phyloP scores from a whole-genome alignment of 2,113 vertebrate genomes.

The Cyprinodon tularosa region DNA sequence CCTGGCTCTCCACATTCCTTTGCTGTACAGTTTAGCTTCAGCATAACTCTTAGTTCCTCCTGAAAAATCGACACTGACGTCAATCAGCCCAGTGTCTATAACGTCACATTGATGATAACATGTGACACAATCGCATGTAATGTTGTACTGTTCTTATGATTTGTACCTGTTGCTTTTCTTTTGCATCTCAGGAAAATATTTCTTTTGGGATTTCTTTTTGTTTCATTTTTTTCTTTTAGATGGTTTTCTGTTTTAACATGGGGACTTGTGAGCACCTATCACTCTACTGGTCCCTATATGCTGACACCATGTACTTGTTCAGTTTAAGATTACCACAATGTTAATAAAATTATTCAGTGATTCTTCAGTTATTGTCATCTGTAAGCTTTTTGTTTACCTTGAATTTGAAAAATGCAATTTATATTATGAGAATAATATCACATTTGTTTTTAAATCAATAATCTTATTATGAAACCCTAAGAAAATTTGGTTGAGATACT shows the following conservation, averaged over 20 bases:
- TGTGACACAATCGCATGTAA: conserved; percentile 42
- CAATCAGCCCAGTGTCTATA: conserved; percentile 40
- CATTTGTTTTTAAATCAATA: conserved; percentile 22
- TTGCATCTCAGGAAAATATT: conserved; percentile 79
- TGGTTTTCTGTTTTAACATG: conserved; percentile 30
- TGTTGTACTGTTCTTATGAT: conserved; percentile 25
- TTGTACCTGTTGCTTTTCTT: conserved; percentile 50
- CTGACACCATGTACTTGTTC: conserved; percentile 75
- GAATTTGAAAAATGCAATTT: conserved; percentile 49
- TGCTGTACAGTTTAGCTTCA: conserved; percentile 59
- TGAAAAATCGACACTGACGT: conserved; percentile 47
- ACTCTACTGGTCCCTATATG: conserved; percentile 58
- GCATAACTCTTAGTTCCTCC: conserved; percentile 37
- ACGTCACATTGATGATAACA: conserved; percentile 26
- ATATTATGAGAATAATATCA: conserved; percentile 48
- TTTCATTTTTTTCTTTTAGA: conserved; percentile 20
- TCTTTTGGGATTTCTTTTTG: conserved; percentile 50
- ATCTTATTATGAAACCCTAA: neutral
- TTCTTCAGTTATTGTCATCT: conserved; percentile 71
- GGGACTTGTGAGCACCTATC: conserved; percentile 53
- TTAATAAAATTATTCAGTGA: conserved; percentile 78
- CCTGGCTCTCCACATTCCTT: conserved; percentile 15
- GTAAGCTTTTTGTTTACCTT: conserved; percentile 14
- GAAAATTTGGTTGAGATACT: too few species aligned
- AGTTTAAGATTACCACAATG: conserved; percentile 71